These are phyloP conservation scores for Tachuris rubrigastra DNA, from an alignment of 2,113 vertebrate genomes.

Conservation along the genomic window DNA sequence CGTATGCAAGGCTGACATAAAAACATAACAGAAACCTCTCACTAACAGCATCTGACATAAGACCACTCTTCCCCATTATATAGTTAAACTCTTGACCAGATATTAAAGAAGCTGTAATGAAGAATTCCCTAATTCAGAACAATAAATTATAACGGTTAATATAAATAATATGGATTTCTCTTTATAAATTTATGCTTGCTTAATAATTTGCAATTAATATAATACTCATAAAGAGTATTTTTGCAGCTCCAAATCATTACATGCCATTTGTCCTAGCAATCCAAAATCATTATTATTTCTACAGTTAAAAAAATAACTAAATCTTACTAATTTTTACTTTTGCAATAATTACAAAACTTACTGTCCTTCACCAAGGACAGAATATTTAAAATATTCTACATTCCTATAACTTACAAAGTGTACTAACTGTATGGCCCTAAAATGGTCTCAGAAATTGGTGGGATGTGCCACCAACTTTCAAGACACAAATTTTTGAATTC, in stretches of 20 bases:
- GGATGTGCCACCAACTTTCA: not conserved
- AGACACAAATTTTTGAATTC: not conserved
- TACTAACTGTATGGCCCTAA: not conserved
- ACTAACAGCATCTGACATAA: not conserved
- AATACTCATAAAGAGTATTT: not conserved
- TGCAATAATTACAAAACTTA: not conserved
- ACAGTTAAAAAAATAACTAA: not conserved
- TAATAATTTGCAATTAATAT: not conserved
- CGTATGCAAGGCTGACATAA: not conserved
- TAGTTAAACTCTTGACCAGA: not conserved
- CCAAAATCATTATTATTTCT: not conserved
- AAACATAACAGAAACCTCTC: not conserved
- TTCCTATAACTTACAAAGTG: constrained; percentile 9
- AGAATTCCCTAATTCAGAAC: not conserved
- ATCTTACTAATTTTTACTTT: not conserved
- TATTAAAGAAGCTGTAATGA: not conserved
- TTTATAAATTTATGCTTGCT: not conserved
- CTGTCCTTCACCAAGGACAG: not conserved
- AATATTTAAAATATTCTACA: not conserved
- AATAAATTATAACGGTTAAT: not conserved
- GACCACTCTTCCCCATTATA: not conserved
- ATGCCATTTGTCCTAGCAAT: not conserved
- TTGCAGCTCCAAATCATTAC: not conserved
- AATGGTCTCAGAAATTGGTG: not conserved
- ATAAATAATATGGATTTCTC: not conserved